Evolutionary conservation across 2,797 vertebrate genomes (phyloP).

Genomic region (Glossophaga mutica): DNA sequence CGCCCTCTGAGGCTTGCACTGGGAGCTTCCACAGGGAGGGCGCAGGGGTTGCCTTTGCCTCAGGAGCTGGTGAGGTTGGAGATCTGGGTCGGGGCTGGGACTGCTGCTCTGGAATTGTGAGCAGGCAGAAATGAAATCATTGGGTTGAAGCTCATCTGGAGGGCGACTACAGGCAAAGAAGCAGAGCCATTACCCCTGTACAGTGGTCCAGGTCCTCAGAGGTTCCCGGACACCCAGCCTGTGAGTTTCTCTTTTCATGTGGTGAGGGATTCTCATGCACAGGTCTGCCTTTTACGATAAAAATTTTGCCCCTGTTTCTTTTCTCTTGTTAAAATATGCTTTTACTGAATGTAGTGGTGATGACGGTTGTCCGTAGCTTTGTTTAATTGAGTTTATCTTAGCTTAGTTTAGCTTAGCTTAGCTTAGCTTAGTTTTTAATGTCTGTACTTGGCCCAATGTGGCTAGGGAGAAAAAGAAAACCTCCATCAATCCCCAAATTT

Average conservation of each 20-base stretch:
- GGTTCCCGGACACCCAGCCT: background rate
- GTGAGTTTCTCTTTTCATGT: background rate
- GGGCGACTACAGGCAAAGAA: background rate
- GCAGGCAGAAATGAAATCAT: background rate
- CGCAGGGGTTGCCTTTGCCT: background rate
- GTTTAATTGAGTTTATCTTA: background rate
- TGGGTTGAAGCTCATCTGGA: background rate
- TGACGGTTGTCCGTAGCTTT: background rate
- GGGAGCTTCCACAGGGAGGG: background rate
- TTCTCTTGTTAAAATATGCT: background rate
- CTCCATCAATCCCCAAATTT: background rate
- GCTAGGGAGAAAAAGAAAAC: background rate
- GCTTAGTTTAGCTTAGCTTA: background rate
- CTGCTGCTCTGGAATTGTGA: background rate
- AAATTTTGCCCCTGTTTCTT: background rate
- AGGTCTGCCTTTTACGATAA: background rate
- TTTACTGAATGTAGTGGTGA: background rate
- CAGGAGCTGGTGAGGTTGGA: background rate
- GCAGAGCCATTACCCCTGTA: background rate
- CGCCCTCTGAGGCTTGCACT: background rate
- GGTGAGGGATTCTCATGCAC: background rate
- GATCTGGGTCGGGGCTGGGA: no score
- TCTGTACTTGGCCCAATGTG: background rate
- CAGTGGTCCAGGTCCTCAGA: background rate
- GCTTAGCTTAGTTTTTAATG: background rate